These are phyloP conservation scores for Heliconius charithonia DNA, from an alignment of 2,888 invertebrate species.

Conservation along the genomic window DNA sequence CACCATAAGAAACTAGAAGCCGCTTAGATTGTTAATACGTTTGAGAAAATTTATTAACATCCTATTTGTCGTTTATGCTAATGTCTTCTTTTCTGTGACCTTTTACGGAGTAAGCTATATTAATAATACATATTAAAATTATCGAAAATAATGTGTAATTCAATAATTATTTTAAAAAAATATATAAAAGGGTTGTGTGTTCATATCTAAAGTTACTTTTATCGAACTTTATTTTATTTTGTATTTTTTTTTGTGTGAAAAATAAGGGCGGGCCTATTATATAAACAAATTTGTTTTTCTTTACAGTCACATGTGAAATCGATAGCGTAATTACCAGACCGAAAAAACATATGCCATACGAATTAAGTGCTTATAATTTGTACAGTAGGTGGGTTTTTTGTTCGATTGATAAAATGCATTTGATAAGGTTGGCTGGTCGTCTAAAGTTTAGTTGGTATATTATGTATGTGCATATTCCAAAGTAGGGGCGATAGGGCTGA, in stretches of 20 bases:
- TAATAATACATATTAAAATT: too few species aligned
- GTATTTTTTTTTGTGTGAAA: not conserved
- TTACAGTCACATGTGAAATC: conserved; percentile 30
- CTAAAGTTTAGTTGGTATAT: conserved; percentile 22
- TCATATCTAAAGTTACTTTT: too few species aligned
- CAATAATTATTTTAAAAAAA: too few species aligned
- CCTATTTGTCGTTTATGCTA: not conserved
- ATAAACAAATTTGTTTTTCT: conserved; percentile 26
- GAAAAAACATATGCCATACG: conserved; percentile 10
- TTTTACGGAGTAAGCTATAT: not conserved
- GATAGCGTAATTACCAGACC: conserved; percentile 25
- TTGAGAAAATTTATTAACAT: not conserved
- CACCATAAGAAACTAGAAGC: not conserved
- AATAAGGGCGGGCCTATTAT: not conserved
- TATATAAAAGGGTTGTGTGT: too few species aligned
- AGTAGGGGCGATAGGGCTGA: conserved; percentile 16
- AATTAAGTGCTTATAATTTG: not conserved
- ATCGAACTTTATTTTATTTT: too few species aligned
- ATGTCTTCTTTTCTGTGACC: not conserved
- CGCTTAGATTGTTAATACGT: not conserved
- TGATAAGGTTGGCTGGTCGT: conserved; percentile 30
- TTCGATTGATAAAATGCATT: conserved; percentile 23
- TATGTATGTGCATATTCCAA: conserved; percentile 8
- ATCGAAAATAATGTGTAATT: too few species aligned
- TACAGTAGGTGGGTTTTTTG: conserved; percentile 11